These are phyloP conservation scores for Sinocyclocheilus maitianheensis DNA, from an alignment of 2,113 vertebrate species.

Conservation along the genomic window DNA sequence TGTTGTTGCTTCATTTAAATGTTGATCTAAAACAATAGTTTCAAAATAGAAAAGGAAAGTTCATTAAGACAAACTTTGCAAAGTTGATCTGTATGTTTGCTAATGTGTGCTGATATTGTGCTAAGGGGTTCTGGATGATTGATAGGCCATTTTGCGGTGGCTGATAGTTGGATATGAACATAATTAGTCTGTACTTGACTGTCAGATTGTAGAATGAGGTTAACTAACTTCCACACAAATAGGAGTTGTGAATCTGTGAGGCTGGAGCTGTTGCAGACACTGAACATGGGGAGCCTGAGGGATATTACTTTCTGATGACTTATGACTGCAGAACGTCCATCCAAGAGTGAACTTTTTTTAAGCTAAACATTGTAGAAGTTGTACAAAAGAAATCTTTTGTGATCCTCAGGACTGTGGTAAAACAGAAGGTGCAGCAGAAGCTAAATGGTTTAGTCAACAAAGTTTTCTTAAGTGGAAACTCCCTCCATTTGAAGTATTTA, in stretches of 20 bases:
- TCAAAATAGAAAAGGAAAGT: not conserved
- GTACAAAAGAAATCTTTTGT: not conserved
- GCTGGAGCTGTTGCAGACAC: constrained; percentile 19
- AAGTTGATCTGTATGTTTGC: not conserved
- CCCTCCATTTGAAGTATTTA: not conserved
- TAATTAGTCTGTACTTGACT: not conserved
- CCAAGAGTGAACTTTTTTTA: constrained; percentile 26
- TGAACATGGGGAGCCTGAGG: constrained; percentile 30
- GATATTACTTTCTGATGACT: constrained; percentile 25
- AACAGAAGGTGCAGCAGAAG: not conserved
- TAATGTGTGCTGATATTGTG: not conserved
- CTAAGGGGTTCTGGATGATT: too few species aligned
- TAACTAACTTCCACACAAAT: too few species aligned
- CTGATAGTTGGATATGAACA: too few species aligned
- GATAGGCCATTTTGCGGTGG: too few species aligned
- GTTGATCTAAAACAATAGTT: not conserved
- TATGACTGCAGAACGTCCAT: not conserved
- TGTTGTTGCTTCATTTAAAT: not conserved
- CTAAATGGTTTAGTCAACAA: not conserved
- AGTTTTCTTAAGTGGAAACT: constrained; percentile 44
- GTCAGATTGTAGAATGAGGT: not conserved
- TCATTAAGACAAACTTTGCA: not conserved
- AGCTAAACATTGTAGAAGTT: not conserved
- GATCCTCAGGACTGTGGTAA: not conserved
- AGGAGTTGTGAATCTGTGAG: constrained; percentile 51